Percentiles rank a stretch among this genome's conserved stretches.
Conservation (phyloP, 1,140 invertebrate species). For the Orius insidiosus region DNA sequence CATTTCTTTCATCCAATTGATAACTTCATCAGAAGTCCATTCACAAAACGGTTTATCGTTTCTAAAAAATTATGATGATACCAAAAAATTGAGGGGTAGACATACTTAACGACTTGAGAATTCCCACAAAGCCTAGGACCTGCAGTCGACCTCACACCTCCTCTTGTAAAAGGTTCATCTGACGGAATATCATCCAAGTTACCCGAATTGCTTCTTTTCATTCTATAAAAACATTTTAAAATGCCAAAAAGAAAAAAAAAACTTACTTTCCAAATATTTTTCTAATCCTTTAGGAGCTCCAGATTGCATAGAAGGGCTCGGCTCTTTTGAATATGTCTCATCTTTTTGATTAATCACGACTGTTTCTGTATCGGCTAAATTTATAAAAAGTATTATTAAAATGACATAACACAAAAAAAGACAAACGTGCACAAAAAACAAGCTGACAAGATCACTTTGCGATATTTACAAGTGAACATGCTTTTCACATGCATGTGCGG, state of each 20-base stretch:
- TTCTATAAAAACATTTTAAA: slow-evolving; percentile 24
- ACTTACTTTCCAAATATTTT: slow-evolving; percentile 46
- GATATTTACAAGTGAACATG: no score
- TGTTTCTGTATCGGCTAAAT: slow-evolving; percentile 49
- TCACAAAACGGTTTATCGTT: slow-evolving; percentile 44
- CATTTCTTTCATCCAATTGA: slow-evolving; percentile 72
- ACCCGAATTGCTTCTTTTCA: slow-evolving; percentile 52
- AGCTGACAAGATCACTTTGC: no score
- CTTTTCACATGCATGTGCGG: no score
- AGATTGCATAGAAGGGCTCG: slow-evolving; percentile 31
- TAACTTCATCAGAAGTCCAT: slow-evolving; percentile 69
- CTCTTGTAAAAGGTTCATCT: slow-evolving; percentile 46
- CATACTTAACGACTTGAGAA: slow-evolving; percentile 19
- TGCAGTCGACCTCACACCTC: slow-evolving; percentile 57
- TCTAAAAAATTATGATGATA: slow-evolving; percentile 19
- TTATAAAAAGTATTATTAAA: slow-evolving; percentile 12
- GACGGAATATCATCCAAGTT: slow-evolving; percentile 43
- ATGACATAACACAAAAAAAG: no score
- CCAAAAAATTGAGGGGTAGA: background rate
- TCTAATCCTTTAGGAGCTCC: slow-evolving; percentile 36
- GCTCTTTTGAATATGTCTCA: slow-evolving; percentile 26
- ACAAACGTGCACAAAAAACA: no score
- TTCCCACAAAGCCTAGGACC: slow-evolving; percentile 54
- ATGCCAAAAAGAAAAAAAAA: slow-evolving; percentile 4
- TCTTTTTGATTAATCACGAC: slow-evolving; percentile 29